These are phyloP conservation scores for Pampusana beccarii DNA, from an alignment of 2,113 vertebrate genomes.

Conservation along the genomic window DNA sequence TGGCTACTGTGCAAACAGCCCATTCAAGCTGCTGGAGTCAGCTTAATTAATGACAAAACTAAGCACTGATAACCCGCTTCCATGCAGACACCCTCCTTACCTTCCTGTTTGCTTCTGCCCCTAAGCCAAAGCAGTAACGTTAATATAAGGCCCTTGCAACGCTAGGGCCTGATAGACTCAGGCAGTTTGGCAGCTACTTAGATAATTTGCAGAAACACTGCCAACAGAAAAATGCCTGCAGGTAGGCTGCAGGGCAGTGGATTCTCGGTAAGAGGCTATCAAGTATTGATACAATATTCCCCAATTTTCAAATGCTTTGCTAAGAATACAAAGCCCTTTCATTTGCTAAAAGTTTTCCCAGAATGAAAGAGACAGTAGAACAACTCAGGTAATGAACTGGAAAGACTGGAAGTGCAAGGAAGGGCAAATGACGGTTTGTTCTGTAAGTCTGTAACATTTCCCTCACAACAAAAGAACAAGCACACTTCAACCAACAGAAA, in stretches of 20 bases:
- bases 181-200: neutral
- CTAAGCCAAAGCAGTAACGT: neutral
- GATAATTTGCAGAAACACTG: neutral
- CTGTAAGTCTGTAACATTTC: neutral
- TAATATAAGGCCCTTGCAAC: neutral
- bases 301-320: neutral
- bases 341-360: neutral
- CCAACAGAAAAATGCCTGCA: neutral
- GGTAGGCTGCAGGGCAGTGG: neutral
- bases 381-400: neutral
- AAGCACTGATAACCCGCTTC: neutral
- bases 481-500: neutral
- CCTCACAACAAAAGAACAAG: neutral
- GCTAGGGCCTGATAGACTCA: neutral
- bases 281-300: neutral
- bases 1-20: neutral
- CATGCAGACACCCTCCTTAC: neutral
- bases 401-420: neutral
- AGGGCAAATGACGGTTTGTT: rapidly evolving
- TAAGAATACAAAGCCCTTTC: neutral
- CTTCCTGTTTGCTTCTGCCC: neutral
- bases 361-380: neutral
- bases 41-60: neutral
- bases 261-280: neutral
- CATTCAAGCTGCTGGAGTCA: neutral